phyloP scores from a whole-genome alignment of 2,113 vertebrate species.

The Corynorhinus townsendii region DNA sequence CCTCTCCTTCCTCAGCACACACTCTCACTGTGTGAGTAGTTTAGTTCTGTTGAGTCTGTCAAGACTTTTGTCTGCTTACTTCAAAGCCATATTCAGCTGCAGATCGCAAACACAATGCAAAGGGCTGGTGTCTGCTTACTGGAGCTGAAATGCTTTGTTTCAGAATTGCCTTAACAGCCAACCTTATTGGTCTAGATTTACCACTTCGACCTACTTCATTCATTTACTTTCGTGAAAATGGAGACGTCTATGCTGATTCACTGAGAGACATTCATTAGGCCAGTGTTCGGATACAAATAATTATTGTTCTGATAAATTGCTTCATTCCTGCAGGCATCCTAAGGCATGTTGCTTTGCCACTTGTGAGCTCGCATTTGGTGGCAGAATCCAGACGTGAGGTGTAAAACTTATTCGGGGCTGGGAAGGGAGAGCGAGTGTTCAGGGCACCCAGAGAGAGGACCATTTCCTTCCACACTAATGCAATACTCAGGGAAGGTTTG shows the following conservation, averaged over 20 bases:
- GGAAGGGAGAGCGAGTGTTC: background rate
- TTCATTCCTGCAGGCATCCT: background rate
- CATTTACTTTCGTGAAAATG: conserved; percentile 40
- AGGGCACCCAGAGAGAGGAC: background rate
- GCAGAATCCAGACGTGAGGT: background rate
- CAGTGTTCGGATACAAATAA: conserved; percentile 25
- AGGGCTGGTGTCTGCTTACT: conserved; percentile 40
- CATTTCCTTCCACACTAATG: background rate
- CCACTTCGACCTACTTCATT: conserved; percentile 35
- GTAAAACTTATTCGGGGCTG: background rate
- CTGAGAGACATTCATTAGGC: conserved; percentile 5
- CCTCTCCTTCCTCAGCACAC: background rate
- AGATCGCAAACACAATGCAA: conserved; percentile 1
- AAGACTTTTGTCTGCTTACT: conserved; percentile 32
- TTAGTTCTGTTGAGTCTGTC: background rate
- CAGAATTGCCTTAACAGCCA: background rate
- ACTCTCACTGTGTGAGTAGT: background rate
- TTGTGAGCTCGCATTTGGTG: background rate
- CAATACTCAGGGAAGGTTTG: background rate
- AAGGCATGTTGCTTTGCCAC: background rate
- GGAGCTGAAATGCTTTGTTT: conserved; percentile 34
- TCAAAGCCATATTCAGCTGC: background rate
- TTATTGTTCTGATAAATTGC: background rate
- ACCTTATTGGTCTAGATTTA: conserved; percentile 48
- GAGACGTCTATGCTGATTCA: conserved; percentile 44